phyloP scores from a whole-genome alignment of 2,797 vertebrate genomes.

The Labeo calbasu region DNA sequence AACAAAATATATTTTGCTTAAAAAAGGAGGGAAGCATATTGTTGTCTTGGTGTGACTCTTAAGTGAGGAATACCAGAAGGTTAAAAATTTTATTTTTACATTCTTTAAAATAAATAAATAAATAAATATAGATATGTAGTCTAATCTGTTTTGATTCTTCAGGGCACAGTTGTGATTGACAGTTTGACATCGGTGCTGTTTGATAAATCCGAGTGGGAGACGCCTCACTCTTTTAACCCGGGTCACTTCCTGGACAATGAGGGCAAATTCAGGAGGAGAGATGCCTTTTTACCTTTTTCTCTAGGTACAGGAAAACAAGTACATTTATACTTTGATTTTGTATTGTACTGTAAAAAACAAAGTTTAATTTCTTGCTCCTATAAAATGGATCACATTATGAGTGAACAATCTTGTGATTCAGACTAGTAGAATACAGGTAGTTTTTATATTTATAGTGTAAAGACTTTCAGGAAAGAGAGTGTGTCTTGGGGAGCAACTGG shows the following conservation, averaged over 20 bases:
- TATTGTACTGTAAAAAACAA: too few relatives aligned
- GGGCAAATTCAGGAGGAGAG: slow-evolving; percentile 78
- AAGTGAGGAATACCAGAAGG: background rate
- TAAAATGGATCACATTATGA: too few relatives aligned
- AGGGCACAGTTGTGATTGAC: slow-evolving; percentile 53
- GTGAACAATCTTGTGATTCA: too few relatives aligned
- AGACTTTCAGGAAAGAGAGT: slow-evolving; percentile 53
- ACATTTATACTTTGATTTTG: too few relatives aligned
- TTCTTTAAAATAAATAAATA: too few relatives aligned
- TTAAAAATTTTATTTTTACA: too few relatives aligned
- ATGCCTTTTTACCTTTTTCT: slow-evolving; percentile 84
- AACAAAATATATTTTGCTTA: too few relatives aligned
- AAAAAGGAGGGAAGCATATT: too few relatives aligned
- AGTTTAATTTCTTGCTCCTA: too few relatives aligned
- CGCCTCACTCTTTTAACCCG: slow-evolving; percentile 67
- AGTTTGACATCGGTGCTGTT: slow-evolving; percentile 77
- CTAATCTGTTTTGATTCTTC: background rate
- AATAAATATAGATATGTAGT: too few relatives aligned
- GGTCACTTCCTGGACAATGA: slow-evolving; percentile 84
- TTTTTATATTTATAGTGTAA: too few relatives aligned
- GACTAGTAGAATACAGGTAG: too few relatives aligned
- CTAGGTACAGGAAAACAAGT: slow-evolving; percentile 67
- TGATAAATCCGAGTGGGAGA: slow-evolving; percentile 82
- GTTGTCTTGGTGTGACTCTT: background rate
- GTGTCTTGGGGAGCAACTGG: slow-evolving; percentile 62